A percentile compares a stretch with the other conserved stretches of the same genome.
These are phyloP conservation scores for Artibeus lituratus DNA, from an alignment of 2,797 vertebrate species.

Conservation along the genomic window DNA sequence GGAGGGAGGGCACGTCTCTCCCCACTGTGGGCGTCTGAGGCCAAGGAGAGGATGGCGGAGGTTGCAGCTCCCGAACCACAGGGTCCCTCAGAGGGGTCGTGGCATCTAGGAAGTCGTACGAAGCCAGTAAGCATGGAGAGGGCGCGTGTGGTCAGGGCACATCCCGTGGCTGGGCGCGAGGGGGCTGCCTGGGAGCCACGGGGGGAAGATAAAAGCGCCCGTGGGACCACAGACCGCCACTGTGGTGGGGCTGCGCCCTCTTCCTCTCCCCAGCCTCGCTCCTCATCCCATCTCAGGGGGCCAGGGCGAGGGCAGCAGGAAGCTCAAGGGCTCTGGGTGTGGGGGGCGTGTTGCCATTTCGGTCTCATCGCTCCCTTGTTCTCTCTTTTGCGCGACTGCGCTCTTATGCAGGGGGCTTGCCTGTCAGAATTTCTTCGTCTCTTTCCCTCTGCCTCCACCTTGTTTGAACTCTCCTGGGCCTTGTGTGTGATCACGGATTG, in stretches of 20 bases:
- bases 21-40: conserved; percentile 9
- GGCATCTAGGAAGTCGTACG: conserved; percentile 47
- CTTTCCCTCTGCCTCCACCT: neutral
- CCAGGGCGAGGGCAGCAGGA: neutral
- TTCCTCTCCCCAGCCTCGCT: neutral
- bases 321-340: neutral
- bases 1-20: neutral
- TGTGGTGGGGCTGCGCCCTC: conserved; percentile 61
- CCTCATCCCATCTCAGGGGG: neutral
- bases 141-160: neutral
- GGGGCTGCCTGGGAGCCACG: conserved; percentile 26
- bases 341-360: neutral
- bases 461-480: neutral
- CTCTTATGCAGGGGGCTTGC: neutral
- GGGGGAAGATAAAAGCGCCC: conserved; percentile 64
- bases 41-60: conserved; percentile 58
- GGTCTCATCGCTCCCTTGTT: neutral
- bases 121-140: neutral
- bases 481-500: neutral
- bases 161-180: neutral
- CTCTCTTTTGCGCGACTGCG: neutral
- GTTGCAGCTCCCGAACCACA: conserved; percentile 66
- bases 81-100: conserved; percentile 42
- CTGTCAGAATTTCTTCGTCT: neutral
- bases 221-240: conserved; percentile 56